Percentiles rank a stretch among this genome's conserved stretches.
Evolutionary conservation across 1,140 invertebrate species (phyloP).

Genomic region (Bactericera cockerelli): DNA sequence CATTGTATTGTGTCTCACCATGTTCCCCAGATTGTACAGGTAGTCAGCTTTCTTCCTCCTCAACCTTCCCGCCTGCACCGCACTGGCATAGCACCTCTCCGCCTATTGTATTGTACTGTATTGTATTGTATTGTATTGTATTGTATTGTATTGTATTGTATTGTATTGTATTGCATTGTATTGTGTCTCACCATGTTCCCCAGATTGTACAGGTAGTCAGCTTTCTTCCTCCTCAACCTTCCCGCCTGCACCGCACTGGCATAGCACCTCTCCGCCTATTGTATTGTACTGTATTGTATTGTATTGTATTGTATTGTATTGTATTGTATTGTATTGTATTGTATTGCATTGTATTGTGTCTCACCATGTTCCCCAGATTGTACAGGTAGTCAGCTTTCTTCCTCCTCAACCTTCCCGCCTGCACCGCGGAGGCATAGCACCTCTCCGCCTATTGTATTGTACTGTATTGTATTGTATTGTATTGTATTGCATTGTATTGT

Average conservation of each 20-base stretch:
- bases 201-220: constrained; percentile 87
- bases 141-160: constrained; percentile 68
- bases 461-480: no score
- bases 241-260: constrained; percentile 44
- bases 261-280: constrained; percentile 68
- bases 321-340: no score
- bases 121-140: no score
- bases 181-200: no score
- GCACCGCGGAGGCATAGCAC: constrained; percentile 68
- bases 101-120: no score
- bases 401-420: constrained; percentile 36
- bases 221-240: constrained; percentile 55
- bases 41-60: constrained; percentile 54
- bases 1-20: constrained; percentile 28
- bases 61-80: constrained; percentile 39
- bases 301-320: no score
- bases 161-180: no score
- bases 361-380: constrained; percentile 7
- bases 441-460: constrained; percentile 59
- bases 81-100: constrained; percentile 63
- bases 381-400: constrained; percentile 28
- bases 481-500: no score
- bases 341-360: no score
- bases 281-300: no score
- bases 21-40: constrained; percentile 14